Conservation (phyloP, 2,797 vertebrate species). For the Allobates femoralis region DNA sequence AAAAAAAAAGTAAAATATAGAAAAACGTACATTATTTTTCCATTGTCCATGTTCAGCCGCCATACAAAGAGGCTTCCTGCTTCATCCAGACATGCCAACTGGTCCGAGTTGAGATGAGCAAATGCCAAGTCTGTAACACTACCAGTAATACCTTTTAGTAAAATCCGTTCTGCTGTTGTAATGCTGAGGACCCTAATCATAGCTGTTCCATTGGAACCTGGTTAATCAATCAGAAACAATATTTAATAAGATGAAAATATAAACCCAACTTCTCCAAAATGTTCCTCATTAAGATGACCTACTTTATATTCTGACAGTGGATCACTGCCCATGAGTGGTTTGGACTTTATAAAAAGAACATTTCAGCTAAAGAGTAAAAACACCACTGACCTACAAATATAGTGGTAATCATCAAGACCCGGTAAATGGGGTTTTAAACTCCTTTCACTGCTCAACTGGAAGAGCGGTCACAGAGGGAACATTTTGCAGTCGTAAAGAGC, state of each 20-base stretch:
- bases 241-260: neutral
- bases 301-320: too few relatives aligned
- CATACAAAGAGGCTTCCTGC: constrained; percentile 96
- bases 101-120: constrained; percentile 95
- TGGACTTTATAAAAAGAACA: too few relatives aligned
- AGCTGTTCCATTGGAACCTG: constrained; percentile 91
- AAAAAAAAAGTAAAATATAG: neutral
- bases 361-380: too few relatives aligned
- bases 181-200: constrained; percentile 96
- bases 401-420: too few relatives aligned
- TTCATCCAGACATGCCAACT: constrained; percentile 95
- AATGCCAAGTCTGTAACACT: constrained; percentile 94
- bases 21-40: constrained; percentile 93
- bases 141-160: constrained; percentile 95
- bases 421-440: too few relatives aligned
- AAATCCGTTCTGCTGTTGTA: constrained; percentile 85
- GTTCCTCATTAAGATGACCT: too few relatives aligned
- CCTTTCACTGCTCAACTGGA: too few relatives aligned
- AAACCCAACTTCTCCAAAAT: neutral
- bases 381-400: too few relatives aligned
- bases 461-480: too few relatives aligned
- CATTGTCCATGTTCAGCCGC: constrained; percentile 88
- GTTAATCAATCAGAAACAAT: neutral
- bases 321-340: too few relatives aligned
- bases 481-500: too few relatives aligned